Evolutionary conservation across 1,140 invertebrate species (phyloP), one percentile per base, ranked within the genome.

Genomic region (Megathymus violae): DNA sequence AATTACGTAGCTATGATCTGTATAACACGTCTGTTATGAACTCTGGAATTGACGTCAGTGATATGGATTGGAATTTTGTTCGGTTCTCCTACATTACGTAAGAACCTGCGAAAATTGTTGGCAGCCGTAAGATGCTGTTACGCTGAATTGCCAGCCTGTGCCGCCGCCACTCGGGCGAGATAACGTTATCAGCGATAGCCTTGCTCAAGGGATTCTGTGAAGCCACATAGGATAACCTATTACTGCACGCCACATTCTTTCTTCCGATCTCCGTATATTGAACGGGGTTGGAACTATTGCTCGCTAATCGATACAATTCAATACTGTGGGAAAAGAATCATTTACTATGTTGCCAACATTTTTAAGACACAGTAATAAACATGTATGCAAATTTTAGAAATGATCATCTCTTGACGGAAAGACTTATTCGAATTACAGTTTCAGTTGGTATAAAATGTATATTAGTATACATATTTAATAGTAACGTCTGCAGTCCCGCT

Each of bases 141-240:
- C 60, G 56, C 47, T 54, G 69, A 62, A 61, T 71, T 66, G 74
- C 64, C 62, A 62, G 51, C 61, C 47, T 38, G 52, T 50, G 67
- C 62, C 61, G 67, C 65, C 61, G 74, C 67, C 71, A 74, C 72
- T 74, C 69, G 27, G 62, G 51, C 65, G 69, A 85, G 86, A 88
- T 89, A 89, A 87, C 78, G 80, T 86, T 88, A 90, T 90, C 87
- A 85, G 73, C 69, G 78, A 86, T 88, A 88, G 85, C 85, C 85
- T 90, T 80, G 84, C 75, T 72, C 64, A 74, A 74, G 73, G 70
- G 82, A 85, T 87, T 87, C 82, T 88, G 71, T 80, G 77, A 82
- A 80, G 74, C 78, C 72, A 72, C 76, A 78, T 64, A 75, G 60
- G 63, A 66, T 64, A 59, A 62, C 63, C 62, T 69, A 72, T 74